Evolutionary conservation across 1,140 invertebrate species (phyloP).

Genomic region (Berghia stephanieae): DNA sequence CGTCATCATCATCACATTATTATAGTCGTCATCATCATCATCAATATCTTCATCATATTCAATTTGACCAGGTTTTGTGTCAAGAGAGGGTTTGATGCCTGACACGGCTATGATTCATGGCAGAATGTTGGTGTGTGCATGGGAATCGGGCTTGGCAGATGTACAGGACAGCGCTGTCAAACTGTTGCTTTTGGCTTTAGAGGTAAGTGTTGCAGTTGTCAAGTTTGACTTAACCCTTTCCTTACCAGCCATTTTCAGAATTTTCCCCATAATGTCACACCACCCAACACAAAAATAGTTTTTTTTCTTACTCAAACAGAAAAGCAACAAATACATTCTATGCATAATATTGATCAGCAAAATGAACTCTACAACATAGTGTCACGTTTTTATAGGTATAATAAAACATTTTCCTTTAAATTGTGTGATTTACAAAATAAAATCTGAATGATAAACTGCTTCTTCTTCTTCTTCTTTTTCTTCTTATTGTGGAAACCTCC

Average conservation of each 20-base stretch:
- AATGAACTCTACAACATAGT: no score
- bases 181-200: constrained; percentile 78
- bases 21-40: no score
- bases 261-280: no score
- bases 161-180: constrained; percentile 81
- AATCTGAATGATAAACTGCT: neutral
- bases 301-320: no score
- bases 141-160: constrained; percentile 82
- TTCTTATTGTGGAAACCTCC: constrained; percentile 29
- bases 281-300: no score
- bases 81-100: constrained; percentile 72
- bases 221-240: no score
- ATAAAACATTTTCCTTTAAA: no score
- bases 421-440: neutral
- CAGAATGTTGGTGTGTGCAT: constrained; percentile 80
- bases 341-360: no score
- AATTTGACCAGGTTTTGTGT: constrained; percentile 48
- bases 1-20: no score
- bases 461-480: constrained; percentile 12
- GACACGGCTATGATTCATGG: constrained; percentile 81
- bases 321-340: no score
- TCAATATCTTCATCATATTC: neutral
- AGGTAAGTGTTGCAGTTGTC: constrained; percentile 61
- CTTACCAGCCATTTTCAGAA: no score
- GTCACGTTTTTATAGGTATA: no score